phyloP scores from a whole-genome alignment of 2,888 invertebrate species.

The Cecidostiba fungosa region DNA sequence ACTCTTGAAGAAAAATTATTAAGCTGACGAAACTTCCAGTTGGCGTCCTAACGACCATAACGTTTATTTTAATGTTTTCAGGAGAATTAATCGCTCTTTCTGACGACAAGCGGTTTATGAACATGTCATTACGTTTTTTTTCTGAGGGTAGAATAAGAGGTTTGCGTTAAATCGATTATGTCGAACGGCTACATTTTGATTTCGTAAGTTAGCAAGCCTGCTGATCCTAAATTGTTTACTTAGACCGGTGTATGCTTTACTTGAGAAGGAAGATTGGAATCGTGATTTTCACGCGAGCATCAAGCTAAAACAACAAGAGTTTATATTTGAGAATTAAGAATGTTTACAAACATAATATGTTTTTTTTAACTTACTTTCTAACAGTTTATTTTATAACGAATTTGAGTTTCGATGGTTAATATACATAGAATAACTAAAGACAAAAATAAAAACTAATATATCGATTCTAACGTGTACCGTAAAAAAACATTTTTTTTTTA shows the following conservation, averaged over 20 bases:
- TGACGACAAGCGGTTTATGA: neutral
- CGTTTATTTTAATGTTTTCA: neutral
- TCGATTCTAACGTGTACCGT: too few relatives aligned
- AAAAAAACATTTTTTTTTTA: too few relatives aligned
- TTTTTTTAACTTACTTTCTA: too few relatives aligned
- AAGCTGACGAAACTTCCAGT: neutral
- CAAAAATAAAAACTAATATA: too few relatives aligned
- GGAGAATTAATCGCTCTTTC: neutral
- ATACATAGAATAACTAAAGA: too few relatives aligned
- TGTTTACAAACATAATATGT: neutral
- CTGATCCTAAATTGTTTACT: constrained; percentile 32
- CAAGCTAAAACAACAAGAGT: neutral
- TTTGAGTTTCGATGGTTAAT: too few relatives aligned
- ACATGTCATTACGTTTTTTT: neutral
- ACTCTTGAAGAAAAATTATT: constrained; percentile 40
- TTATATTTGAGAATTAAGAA: neutral
- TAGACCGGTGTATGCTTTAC: neutral
- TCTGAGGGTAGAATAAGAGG: too few relatives aligned
- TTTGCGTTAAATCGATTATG: neutral
- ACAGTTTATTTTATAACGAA: too few relatives aligned
- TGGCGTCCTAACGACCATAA: neutral
- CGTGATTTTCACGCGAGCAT: neutral
- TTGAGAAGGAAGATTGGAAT: constrained; percentile 12
- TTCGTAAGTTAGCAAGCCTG: neutral
- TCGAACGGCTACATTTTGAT: constrained; percentile 14